phyloP scores from a whole-genome alignment of 1,140 invertebrate species.

The Drosophila nikananu region DNA sequence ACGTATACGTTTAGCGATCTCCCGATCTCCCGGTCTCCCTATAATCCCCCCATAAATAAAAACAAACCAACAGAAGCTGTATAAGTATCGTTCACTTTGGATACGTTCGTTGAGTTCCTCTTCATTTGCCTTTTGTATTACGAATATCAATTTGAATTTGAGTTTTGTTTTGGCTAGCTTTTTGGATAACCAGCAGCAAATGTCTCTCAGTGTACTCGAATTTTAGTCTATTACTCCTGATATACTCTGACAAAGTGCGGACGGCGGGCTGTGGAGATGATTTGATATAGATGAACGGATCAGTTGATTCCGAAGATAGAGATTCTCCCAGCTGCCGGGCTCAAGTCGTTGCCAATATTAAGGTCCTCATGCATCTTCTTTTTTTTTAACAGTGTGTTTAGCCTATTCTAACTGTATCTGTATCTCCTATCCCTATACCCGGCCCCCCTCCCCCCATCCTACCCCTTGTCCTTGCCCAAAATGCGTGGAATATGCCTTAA shows the following conservation, averaged over 20 bases:
- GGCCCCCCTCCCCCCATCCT: not conserved
- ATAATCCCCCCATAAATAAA: not conserved
- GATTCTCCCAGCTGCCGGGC: slow-evolving; percentile 47
- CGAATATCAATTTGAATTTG: slow-evolving; percentile 53
- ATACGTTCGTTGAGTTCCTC: slow-evolving; percentile 44
- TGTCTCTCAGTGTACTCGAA: slow-evolving; percentile 82
- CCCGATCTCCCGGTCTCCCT: not conserved
- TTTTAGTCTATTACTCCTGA: slow-evolving; percentile 85
- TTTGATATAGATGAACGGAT: slow-evolving; percentile 16
- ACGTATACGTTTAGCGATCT: slow-evolving; percentile 20
- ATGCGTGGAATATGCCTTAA: slow-evolving; percentile 67
- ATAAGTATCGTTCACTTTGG: slow-evolving; percentile 41
- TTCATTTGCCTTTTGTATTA: slow-evolving; percentile 46
- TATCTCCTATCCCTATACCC: not conserved
- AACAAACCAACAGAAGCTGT: slow-evolving; percentile 18
- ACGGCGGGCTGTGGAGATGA: slow-evolving; percentile 25
- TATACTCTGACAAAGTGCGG: slow-evolving; percentile 84
- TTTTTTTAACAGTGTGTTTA: not conserved
- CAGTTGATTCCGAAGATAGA: slow-evolving; percentile 5
- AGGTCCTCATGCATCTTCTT: slow-evolving; percentile 52
- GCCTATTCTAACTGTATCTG: not conserved
- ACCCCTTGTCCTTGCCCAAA: slow-evolving; percentile 7
- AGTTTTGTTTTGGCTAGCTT: slow-evolving; percentile 70
- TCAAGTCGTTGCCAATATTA: slow-evolving; percentile 84
- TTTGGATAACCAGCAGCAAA: slow-evolving; percentile 58